Conservation (phyloP, 2,797 vertebrate species). For the Melanotaenia parkinsoni region DNA sequence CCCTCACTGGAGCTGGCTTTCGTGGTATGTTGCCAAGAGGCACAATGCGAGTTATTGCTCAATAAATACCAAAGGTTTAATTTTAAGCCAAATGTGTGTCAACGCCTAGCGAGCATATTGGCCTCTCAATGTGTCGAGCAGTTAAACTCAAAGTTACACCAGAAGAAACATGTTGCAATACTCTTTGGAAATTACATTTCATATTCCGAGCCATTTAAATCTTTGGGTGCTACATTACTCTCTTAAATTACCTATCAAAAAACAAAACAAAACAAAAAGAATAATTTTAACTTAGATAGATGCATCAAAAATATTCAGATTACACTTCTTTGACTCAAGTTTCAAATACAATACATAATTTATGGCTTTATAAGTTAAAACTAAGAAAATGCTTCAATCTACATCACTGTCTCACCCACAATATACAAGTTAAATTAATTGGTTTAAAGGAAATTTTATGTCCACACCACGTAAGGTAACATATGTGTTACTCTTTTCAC, state of each 20-base stretch:
- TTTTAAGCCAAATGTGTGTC: constrained; percentile 77
- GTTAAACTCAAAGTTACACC: constrained; percentile 72
- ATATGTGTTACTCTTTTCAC: constrained; percentile 73
- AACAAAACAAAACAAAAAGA: constrained; percentile 43
- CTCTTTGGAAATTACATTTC: constrained; percentile 77
- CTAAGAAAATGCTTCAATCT: constrained; percentile 79
- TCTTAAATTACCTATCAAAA: constrained; percentile 83
- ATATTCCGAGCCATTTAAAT: constrained; percentile 69
- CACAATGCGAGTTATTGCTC: constrained; percentile 78
- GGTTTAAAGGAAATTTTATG: constrained; percentile 78
- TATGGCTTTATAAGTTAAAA: constrained; percentile 89
- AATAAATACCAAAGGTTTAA: constrained; percentile 78
- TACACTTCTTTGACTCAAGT: constrained; percentile 84
- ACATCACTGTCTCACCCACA: constrained; percentile 80
- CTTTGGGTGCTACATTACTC: constrained; percentile 75
- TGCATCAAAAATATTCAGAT: constrained; percentile 87
- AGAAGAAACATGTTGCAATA: constrained; percentile 75
- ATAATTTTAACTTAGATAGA: constrained; percentile 83
- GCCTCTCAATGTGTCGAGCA: constrained; percentile 63
- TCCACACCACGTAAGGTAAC: constrained; percentile 75
- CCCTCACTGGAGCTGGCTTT: constrained; percentile 60
- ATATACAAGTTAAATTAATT: constrained; percentile 87
- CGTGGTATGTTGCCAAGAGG: constrained; percentile 71
- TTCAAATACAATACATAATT: constrained; percentile 88
- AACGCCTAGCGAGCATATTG: constrained; percentile 67